A percentile compares a stretch with the other conserved stretches of the same genome.
Evolutionary conservation across 2,888 invertebrate species (phyloP).

Genomic region (Aelia acuminata): DNA sequence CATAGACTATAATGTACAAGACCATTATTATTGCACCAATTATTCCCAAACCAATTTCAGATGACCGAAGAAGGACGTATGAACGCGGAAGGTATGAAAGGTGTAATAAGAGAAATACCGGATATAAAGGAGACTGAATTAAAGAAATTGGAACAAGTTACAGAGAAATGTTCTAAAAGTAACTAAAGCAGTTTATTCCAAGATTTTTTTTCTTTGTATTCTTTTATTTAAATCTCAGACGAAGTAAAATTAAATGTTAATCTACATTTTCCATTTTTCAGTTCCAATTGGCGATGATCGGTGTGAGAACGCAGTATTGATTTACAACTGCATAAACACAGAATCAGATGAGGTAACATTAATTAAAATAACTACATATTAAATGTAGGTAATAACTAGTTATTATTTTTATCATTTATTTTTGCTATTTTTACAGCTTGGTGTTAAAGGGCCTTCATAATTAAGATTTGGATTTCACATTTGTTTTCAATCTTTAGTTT

Average conservation of each 20-base stretch:
- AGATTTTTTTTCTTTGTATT: too few species aligned
- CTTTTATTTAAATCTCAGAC: too few species aligned
- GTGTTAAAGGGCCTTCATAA: slow-evolving; percentile 11
- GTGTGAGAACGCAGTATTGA: background rate
- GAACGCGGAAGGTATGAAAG: slow-evolving; percentile 20
- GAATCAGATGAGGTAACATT: background rate
- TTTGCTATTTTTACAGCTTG: slow-evolving; percentile 5
- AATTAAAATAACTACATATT: background rate
- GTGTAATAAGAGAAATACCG: background rate
- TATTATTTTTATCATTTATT: background rate
- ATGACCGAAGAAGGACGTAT: slow-evolving; percentile 26
- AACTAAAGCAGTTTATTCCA: too few species aligned
- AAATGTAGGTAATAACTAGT: too few species aligned
- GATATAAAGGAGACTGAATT: background rate
- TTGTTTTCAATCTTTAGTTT: too few species aligned
- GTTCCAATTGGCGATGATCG: background rate
- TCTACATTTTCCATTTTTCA: background rate
- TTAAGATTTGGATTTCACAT: background rate
- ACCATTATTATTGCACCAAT: too few species aligned
- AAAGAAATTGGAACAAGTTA: background rate
- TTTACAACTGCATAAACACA: slow-evolving; percentile 6
- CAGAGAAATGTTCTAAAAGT: background rate
- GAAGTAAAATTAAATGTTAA: too few species aligned
- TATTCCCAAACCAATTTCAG: background rate
- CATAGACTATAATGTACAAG: too few species aligned